Evolutionary conservation across 2,797 vertebrate species (phyloP).

Genomic region (Ptychobarbus kaznakovi): DNA sequence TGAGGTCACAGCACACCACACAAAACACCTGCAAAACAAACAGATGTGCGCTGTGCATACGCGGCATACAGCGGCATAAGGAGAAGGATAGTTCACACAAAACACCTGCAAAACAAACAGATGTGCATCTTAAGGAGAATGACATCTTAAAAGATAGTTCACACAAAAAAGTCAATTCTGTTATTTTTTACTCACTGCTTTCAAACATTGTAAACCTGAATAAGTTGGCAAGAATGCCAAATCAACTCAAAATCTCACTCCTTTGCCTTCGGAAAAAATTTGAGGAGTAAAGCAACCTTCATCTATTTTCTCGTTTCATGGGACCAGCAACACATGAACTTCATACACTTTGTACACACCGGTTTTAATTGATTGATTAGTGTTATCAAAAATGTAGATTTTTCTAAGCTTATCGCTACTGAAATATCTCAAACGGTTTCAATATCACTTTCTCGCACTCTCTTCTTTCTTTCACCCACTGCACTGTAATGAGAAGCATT

Average conservation of each 20-base stretch:
- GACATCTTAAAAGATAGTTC: neutral
- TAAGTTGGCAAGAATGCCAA: neutral
- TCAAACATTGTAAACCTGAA: neutral
- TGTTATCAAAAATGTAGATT: neutral
- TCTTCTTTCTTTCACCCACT: no score
- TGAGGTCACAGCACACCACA: constrained; percentile 93
- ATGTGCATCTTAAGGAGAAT: neutral
- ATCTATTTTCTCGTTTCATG: no score
- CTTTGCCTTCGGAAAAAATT: no score
- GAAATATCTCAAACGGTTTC: neutral
- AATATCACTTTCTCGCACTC: neutral
- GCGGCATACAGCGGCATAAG: no score
- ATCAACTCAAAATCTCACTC: no score
- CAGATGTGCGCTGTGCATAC: no score
- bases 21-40: constrained; percentile 88
- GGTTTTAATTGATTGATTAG: neutral
- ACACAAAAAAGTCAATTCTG: neutral
- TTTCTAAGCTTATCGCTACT: neutral
- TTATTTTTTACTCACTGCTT: neutral
- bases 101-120: no score
- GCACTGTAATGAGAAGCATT: no score
- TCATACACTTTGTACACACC: no score
- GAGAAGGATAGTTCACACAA: no score
- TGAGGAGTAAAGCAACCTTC: no score
- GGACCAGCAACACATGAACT: no score